Evolutionary conservation across 1,140 invertebrate genomes (phyloP), one percentile per base, ranked within the genome.

Genomic region (Pseudoatta argentina): DNA sequence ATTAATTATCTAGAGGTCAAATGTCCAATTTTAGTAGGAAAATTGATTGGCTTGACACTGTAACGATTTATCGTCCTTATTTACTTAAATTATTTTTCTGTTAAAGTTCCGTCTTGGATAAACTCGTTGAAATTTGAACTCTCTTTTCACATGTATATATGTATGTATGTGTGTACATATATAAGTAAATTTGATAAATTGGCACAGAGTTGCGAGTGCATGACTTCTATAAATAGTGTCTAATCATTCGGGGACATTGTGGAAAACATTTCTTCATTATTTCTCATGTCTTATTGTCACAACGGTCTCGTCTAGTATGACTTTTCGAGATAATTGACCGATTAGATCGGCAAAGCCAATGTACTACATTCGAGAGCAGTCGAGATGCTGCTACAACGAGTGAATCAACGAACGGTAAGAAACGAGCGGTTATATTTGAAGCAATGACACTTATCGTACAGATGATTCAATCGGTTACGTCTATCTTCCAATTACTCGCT

Each of bases 381-480:
- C 69, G 79, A 63, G 79, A 83, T 83, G 69, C 79, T 73, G 27
- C 55, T 14, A 24, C 66, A 81, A 83, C 55, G 79, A 83, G 67
- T 61, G 55, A 83, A 83, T 73, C 79, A 83, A 83, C 69, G 69
- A 75, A 83, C 79, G 69, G 79, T 83, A 75, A 83, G 79, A 75
- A 83, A 83, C 79, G 79, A 83, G 69, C 24, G 69, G 55, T 61
- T 82, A 61, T 61, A 82, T 73, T 82, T 83, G 79, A 73, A 63
- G 79, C 79, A 83, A 83, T 83, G 79, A 83, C 55, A 83, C 69
- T 83, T 75, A 75, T 61, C 69, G 79, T 39, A 44, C 79, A 67
- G 75, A 86, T 86, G 75, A 86, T 79, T 79, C 75, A 86, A 86
- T 86, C 75, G 61, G 63, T 85, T 85, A 85, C 55, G 18, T 77